Base-by-base conservation (phyloP, 2,888 invertebrate species). In the Escarpia spicata region DNA sequence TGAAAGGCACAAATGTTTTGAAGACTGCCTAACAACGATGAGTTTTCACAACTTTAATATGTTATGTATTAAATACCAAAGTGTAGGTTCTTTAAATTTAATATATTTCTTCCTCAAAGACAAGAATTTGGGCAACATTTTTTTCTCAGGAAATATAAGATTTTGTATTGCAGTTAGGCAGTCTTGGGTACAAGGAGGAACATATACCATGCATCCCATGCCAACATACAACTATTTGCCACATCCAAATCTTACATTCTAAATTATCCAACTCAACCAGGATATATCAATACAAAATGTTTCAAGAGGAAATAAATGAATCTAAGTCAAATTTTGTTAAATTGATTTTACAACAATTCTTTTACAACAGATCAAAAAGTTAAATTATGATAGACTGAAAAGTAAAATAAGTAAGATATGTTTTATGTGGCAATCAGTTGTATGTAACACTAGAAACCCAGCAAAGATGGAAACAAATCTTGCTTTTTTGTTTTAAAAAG, bases 401-500 rank as follows among this genome's bases (percentile, higher is more conserved):
- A 52, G 52, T 75, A 75, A 75, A 4, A 75, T 75, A 15, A 75
- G n/a, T 75, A 26, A 75, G 37, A 37, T 37, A 37, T 75, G 75
- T 75, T 75, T 75, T 75, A n/a, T 75, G 75, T 75, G 75, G 75
- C 75, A 75, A 75, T 75, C 75, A 75, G 75, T 75, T 75, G n/a
- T 75, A 75, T 75, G 75, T 75, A 75, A 26, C 19, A 6, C 75
- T 75, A 75, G 75, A 75, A 26, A 75, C 75, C 75, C 75, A 2
- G 75, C 6, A 75, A 75, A 75, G 75, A 6, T 26, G 75, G 75
- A 75, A 75, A 75, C 26, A 75, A 75, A 75, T 26, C 75, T 75
- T 52, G 9, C 2, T 52, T 52, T 52, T 37, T 12, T 52, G 52
- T 9, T 52, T 52, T 52, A 12, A 52, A 52, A 52, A 52, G 12